Conservation (phyloP, 2,888 invertebrate genomes). For the Papilio demoleus region DNA sequence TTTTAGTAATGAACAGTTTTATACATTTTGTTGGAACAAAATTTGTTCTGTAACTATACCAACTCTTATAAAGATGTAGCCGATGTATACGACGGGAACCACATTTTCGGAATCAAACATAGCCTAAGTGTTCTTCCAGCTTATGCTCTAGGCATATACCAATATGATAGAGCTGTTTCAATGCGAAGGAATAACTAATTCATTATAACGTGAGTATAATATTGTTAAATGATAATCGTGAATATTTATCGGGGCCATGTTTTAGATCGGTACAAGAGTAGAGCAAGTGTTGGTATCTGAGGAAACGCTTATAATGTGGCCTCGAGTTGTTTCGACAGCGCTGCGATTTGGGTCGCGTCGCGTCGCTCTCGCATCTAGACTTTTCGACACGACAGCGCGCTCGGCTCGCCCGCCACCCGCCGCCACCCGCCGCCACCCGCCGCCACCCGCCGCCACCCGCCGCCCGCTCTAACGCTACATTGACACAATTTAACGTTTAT, state of each 20-base stretch:
- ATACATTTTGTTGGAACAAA: too few relatives aligned
- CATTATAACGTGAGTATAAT: too few relatives aligned
- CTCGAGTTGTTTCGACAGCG: constrained; percentile 60
- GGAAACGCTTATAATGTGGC: constrained; percentile 48
- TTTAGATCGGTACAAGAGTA: neutral
- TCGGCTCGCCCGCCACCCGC: constrained; percentile 56
- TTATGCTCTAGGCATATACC: too few relatives aligned
- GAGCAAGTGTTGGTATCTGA: constrained; percentile 29
- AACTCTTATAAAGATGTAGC: too few relatives aligned
- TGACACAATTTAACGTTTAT: constrained; percentile 56
- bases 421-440: constrained; percentile 59
- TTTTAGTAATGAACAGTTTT: too few relatives aligned
- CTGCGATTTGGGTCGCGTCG: constrained; percentile 66
- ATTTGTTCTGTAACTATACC: too few relatives aligned
- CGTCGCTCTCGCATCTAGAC: constrained; percentile 65
- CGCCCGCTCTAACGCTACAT: constrained; percentile 62
- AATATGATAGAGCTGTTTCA: too few relatives aligned
- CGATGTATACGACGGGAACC: too few relatives aligned
- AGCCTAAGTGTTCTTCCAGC: too few relatives aligned
- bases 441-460: constrained; percentile 58
- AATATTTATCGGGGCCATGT: neutral
- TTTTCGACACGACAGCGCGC: constrained; percentile 64
- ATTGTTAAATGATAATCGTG: too few relatives aligned
- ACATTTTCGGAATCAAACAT: too few relatives aligned
- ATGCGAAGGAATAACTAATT: too few relatives aligned